Conservation (phyloP, 2,797 vertebrate genomes). For the Meda fulgida region DNA sequence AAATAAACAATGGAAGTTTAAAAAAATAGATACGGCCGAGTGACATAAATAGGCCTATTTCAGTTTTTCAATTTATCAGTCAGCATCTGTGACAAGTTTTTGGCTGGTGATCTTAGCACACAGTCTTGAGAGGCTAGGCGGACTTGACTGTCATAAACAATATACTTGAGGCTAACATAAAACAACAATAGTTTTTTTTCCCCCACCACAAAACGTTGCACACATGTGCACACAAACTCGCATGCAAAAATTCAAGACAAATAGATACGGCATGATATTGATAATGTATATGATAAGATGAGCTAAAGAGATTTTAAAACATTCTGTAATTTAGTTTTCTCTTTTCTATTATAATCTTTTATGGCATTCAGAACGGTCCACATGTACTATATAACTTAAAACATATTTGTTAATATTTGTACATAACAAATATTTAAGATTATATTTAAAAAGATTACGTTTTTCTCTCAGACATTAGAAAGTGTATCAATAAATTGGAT, state of each 20-base stretch:
- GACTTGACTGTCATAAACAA: slow-evolving; percentile 68
- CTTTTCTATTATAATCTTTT: neutral
- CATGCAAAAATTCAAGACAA: neutral
- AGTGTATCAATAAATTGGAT: neutral
- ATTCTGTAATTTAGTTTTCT: neutral
- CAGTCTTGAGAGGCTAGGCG: slow-evolving; percentile 69
- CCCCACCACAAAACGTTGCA: neutral
- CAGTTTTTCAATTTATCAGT: slow-evolving; percentile 76
- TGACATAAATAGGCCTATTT: slow-evolving; percentile 70
- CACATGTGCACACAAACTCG: slow-evolving; percentile 31
- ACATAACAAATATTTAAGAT: slow-evolving; percentile 1
- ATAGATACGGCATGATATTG: neutral
- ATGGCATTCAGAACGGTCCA: slow-evolving; percentile 1
- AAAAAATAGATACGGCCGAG: slow-evolving; percentile 76
- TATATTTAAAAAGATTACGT: neutral
- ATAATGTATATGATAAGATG: neutral
- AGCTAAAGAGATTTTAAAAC: slow-evolving; percentile 30
- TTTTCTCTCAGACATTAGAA: neutral
- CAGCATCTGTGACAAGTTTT: slow-evolving; percentile 75
- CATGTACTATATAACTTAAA: neutral
- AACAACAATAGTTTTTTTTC: slow-evolving; percentile 36
- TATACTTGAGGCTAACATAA: slow-evolving; percentile 65
- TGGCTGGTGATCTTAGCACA: slow-evolving; percentile 75
- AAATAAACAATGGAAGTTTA: too few species aligned
- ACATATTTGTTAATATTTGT: too few species aligned